Evolutionary conservation across 2,113 vertebrate species (phyloP).

Genomic region (Paratilapia polleni): DNA sequence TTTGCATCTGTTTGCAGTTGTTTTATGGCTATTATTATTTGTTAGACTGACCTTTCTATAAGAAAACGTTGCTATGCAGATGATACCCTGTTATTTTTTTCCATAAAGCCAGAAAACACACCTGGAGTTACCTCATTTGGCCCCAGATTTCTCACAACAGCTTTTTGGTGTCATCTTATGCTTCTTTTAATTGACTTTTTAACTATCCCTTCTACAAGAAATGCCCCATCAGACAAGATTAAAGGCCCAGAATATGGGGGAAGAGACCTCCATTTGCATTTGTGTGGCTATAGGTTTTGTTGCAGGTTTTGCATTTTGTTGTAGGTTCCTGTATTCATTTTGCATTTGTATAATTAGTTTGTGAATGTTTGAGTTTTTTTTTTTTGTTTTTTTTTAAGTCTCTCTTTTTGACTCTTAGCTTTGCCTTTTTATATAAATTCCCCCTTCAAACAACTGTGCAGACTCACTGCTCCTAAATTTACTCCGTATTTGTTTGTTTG

Average conservation of each 20-base stretch:
- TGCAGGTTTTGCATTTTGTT: too few relatives aligned
- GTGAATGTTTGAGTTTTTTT: too few relatives aligned
- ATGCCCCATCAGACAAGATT: not conserved
- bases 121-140: not conserved
- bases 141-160: not conserved
- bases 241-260: not conserved
- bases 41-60: too few relatives aligned
- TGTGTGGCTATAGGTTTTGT: too few relatives aligned
- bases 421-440: not conserved
- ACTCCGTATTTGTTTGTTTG: not conserved
- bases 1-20: not conserved
- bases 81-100: too few relatives aligned
- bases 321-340: too few relatives aligned
- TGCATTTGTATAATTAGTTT: too few relatives aligned
- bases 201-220: not conserved
- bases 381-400: too few relatives aligned
- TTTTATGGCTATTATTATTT: too few relatives aligned
- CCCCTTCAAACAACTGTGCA: not conserved
- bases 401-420: not conserved
- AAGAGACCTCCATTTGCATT: not conserved
- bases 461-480: not conserved
- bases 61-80: too few relatives aligned
- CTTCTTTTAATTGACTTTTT: not conserved
- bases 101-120: too few relatives aligned
- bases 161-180: too few relatives aligned